Percentiles rank a stretch among this genome's conserved stretches.
These are phyloP conservation scores for Spheniscus humboldti DNA, from an alignment of 2,797 vertebrate genomes.

Conservation along the genomic window DNA sequence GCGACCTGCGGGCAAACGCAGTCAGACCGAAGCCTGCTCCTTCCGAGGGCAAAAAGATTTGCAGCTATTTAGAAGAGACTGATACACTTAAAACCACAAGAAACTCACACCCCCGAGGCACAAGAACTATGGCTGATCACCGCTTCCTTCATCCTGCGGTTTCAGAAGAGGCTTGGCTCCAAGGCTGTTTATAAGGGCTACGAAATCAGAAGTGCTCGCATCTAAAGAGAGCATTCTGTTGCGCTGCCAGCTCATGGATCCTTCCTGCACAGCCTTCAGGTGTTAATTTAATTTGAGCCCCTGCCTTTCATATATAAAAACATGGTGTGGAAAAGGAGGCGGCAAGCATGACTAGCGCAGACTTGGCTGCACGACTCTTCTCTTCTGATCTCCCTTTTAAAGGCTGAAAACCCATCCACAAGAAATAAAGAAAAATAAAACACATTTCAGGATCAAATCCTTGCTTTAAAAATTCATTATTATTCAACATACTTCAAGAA, in stretches of 20 bases:
- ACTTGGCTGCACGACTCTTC: neutral
- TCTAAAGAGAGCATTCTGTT: neutral
- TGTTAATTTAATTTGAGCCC: neutral
- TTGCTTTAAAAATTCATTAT: neutral
- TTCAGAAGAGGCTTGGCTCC: neutral
- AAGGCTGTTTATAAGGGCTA: neutral
- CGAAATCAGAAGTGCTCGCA: accelerated
- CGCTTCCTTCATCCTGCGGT: accelerated
- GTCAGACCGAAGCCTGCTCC: neutral
- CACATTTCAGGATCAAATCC: neutral
- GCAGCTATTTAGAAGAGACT: neutral
- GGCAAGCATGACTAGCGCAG: neutral
- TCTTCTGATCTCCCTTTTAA: neutral
- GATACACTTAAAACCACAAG: neutral
- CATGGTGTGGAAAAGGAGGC: neutral
- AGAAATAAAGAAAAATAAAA: neutral
- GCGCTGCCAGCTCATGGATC: neutral
- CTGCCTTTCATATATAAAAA: neutral
- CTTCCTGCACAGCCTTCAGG: neutral
- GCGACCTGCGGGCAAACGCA: accelerated
- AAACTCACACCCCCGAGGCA: neutral
- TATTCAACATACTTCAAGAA: neutral
- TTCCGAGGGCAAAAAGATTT: neutral
- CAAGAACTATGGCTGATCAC: accelerated
- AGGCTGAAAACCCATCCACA: neutral